Base-by-base conservation (phyloP, 2,888 invertebrate genomes). In the Deilephila elpenor region DNA sequence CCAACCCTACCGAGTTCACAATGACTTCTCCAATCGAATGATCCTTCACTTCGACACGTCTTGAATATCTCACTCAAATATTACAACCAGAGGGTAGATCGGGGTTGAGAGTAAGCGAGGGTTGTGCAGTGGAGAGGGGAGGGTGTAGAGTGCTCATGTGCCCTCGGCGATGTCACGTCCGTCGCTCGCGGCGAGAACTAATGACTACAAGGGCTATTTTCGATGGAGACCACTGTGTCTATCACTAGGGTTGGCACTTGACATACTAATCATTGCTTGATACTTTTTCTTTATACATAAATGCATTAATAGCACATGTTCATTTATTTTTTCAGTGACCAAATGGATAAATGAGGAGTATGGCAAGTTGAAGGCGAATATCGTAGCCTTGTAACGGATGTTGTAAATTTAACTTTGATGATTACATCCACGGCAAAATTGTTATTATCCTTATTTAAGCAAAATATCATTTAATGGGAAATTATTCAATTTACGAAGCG, bases 201-300 rank as follows among this genome's bases (percentile, higher is more conserved):
- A 51, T 67, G 44, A 67, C 67, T 44, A 67, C 67, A 67, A 51
- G 44, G 51, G 51, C 67, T 67, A 67, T 67, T 67, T 67, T 25
- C 44, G 44, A 67, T 37, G 62, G 37, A 37, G 51, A 14, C 44
- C 20, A 44, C 44, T 51, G 67, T 25, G 25, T 5, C 51, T 17
- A 44, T 14, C 19, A 29, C 17, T 67, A 67, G 67, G 67, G 67
- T 25, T 51, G 67, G 2, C 25, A 51, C 44, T 44, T 44, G 44
- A 44, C 44, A 44, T 44, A 44, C 44, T 11, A 44, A 11, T 44
- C 44, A 44, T 11, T 3, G 11, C 44, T 14, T 44, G 11, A 11
- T 14, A 44, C 11, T 44, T 11, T 44, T 14, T 44, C 14, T 11
- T 44, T 11, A 44, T n/a, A n/a, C n/a, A 44, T 44, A 11, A 37